These are phyloP conservation scores for Trogon surrucura DNA, from an alignment of 2,113 vertebrate species.

Conservation along the genomic window DNA sequence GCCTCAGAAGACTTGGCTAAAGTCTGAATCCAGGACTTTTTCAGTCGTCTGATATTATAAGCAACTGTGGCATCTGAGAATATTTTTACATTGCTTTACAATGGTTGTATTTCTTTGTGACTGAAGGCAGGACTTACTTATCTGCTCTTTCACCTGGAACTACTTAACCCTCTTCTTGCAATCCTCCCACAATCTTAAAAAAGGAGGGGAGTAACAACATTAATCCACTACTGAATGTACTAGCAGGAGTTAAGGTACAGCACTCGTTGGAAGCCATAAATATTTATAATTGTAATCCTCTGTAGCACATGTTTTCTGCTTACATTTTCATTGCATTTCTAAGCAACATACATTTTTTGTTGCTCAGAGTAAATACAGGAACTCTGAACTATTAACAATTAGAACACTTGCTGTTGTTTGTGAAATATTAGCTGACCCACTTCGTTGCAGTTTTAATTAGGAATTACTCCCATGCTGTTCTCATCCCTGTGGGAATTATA, in stretches of 20 bases:
- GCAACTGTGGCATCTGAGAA: neutral
- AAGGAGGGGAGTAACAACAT: neutral
- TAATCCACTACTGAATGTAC: neutral
- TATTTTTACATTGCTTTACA: neutral
- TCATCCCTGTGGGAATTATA: slow-evolving; percentile 16
- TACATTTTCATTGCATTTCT: slow-evolving; percentile 17
- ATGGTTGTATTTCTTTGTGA: neutral
- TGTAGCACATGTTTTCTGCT: neutral
- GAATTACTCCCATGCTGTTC: slow-evolving; percentile 64
- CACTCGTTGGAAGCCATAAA: neutral
- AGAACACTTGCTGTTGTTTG: slow-evolving; percentile 48
- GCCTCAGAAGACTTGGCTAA: neutral
- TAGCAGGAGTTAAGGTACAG: neutral
- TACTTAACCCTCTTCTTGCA: neutral
- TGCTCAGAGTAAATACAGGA: slow-evolving; percentile 37
- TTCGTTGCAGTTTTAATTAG: slow-evolving; percentile 71
- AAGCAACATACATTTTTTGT: neutral
- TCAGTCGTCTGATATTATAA: neutral
- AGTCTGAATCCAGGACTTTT: neutral
- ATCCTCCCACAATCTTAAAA: neutral
- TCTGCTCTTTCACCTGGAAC: neutral
- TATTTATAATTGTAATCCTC: slow-evolving; percentile 16
- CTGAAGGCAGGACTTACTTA: neutral
- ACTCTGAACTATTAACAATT: slow-evolving; percentile 49
- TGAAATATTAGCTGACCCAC: slow-evolving; percentile 68